These are phyloP conservation scores for Pygoscelis antarcticus DNA, from an alignment of 2,113 vertebrate species.

Conservation along the genomic window DNA sequence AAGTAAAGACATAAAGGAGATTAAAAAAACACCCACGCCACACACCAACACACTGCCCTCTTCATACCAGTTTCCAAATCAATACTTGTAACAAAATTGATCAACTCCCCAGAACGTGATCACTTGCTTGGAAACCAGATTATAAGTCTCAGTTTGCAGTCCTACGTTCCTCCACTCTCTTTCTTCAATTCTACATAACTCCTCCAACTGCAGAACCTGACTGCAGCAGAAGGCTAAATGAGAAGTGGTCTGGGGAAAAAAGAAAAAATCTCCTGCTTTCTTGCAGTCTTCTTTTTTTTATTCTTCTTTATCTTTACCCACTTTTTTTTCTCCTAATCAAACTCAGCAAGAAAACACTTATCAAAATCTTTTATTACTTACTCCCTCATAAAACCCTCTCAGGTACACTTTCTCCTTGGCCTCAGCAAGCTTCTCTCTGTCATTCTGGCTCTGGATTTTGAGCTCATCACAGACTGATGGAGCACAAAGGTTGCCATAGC, in stretches of 20 bases:
- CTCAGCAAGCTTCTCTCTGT: conserved; percentile 92
- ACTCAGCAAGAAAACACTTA: background rate
- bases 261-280: background rate
- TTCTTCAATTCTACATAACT: background rate
- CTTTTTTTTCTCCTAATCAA: background rate
- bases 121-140: background rate
- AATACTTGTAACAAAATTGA: background rate
- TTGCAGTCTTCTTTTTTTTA: background rate
- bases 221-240: background rate
- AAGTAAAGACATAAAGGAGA: background rate
- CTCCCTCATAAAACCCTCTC: conserved; percentile 97
- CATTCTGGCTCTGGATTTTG: conserved; percentile 98
- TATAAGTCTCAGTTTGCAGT: background rate
- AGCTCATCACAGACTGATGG: conserved; percentile 88
- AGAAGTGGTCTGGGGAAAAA: background rate
- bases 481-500: conserved; percentile 91
- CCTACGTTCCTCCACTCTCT: background rate
- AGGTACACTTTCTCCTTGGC: conserved; percentile 95
- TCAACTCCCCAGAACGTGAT: background rate
- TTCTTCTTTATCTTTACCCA: background rate
- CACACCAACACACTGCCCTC: background rate
- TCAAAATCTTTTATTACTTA: conserved; percentile 72
- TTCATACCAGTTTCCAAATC: background rate
- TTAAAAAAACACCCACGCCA: too few relatives aligned
- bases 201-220: background rate